Percentiles rank a stretch among this genome's conserved stretches.
These are phyloP conservation scores for Drosophila dunni DNA, from an alignment of 1,140 invertebrate species.

Conservation along the genomic window DNA sequence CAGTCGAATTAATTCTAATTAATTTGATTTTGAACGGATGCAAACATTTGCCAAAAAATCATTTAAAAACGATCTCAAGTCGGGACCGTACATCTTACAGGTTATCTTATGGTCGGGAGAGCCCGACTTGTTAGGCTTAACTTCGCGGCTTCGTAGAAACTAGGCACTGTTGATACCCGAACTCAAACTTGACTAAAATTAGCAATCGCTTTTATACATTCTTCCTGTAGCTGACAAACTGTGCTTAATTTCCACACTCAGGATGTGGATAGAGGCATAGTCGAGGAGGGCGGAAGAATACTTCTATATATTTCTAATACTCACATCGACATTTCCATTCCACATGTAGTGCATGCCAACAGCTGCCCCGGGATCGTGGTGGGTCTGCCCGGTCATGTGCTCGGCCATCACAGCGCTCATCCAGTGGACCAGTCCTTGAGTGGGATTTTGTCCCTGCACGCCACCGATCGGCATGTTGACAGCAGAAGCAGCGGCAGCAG, in stretches of 20 bases:
- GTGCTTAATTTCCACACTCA: constrained; percentile 7
- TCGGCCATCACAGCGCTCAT: constrained; percentile 93
- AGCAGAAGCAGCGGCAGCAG: constrained; percentile 53
- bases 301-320: constrained; percentile 73
- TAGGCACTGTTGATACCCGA: constrained; percentile 14
- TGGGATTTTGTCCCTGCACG: constrained; percentile 87
- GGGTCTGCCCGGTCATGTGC: constrained; percentile 89
- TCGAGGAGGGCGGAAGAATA: background rate
- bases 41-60: too few relatives aligned
- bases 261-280: too few relatives aligned
- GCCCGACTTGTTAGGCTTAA: too few relatives aligned
- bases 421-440: constrained; percentile 92
- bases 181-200: constrained; percentile 12
- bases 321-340: constrained; percentile 88
- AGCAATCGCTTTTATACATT: background rate
- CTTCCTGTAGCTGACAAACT: constrained; percentile 5
- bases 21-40: too few relatives aligned
- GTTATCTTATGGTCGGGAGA: too few relatives aligned
- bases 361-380: constrained; percentile 87
- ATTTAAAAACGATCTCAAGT: too few relatives aligned
- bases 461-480: constrained; percentile 83
- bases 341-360: constrained; percentile 89
- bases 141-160: constrained; percentile 4
- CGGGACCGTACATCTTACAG: too few relatives aligned
- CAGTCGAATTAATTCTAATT: too few relatives aligned